These are phyloP conservation scores for Archegozetes longisetosus DNA, from an alignment of 1,140 invertebrate species.

Conservation along the genomic window DNA sequence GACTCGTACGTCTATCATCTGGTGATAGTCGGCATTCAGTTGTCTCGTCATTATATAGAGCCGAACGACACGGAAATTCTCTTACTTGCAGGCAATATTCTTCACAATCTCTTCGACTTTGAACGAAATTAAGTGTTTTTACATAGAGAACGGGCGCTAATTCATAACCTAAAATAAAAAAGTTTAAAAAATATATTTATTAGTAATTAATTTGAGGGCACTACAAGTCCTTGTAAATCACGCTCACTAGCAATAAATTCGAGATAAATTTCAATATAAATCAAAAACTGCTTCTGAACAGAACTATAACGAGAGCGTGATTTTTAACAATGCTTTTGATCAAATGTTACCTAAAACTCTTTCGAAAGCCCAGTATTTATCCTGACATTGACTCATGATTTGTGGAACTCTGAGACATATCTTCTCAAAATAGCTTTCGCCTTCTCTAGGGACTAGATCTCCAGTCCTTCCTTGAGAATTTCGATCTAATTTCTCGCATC, in stretches of 20 bases:
- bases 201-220: too few relatives aligned
- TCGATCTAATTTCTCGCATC: slow-evolving; percentile 34
- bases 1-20: slow-evolving; percentile 30
- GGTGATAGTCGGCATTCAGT: slow-evolving; percentile 32
- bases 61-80: slow-evolving; percentile 31
- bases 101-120: slow-evolving; percentile 33
- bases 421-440: slow-evolving; percentile 36
- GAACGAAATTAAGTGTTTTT: slow-evolving; percentile 27
- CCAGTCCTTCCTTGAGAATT: slow-evolving; percentile 34
- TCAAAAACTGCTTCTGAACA: too few relatives aligned
- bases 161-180: slow-evolving; percentile 28
- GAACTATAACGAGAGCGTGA: not conserved
- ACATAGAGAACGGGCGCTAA: slow-evolving; percentile 29
- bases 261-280: too few relatives aligned
- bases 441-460: slow-evolving; percentile 29
- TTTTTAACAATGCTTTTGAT: not conserved
- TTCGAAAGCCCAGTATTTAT: slow-evolving; percentile 36
- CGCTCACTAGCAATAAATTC: too few relatives aligned
- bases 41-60: slow-evolving; percentile 33
- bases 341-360: slow-evolving; percentile 29
- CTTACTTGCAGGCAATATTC: slow-evolving; percentile 31
- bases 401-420: slow-evolving; percentile 31
- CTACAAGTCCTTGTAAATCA: too few relatives aligned
- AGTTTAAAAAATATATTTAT: too few relatives aligned
- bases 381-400: slow-evolving; percentile 27